Conservation (phyloP, 2,797 vertebrate species). For the Alcedo quadribrachys region DNA sequence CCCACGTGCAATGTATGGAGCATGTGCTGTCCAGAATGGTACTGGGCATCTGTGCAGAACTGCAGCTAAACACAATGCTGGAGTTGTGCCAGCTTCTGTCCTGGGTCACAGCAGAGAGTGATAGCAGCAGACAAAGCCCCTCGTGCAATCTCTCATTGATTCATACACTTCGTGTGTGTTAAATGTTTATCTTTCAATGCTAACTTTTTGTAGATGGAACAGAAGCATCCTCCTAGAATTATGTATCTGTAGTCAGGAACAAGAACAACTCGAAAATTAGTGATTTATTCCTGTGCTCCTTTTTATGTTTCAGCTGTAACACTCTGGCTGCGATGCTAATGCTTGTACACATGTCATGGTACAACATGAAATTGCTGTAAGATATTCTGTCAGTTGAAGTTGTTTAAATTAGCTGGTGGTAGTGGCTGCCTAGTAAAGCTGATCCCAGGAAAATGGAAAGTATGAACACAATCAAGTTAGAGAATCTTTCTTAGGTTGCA, state of each 20-base stretch:
- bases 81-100: slow-evolving; percentile 20
- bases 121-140: slow-evolving; percentile 7
- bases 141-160: neutral
- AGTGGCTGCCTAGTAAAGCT: neutral
- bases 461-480: neutral
- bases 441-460: neutral
- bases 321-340: neutral
- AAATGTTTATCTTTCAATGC: neutral
- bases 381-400: slow-evolving; percentile 8
- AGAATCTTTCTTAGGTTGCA: neutral
- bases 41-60: slow-evolving; percentile 3
- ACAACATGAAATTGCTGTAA: slow-evolving; percentile 3
- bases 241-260: neutral
- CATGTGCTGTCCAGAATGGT: neutral
- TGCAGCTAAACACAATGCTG: slow-evolving; percentile 20
- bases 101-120: neutral
- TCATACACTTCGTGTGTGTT: neutral
- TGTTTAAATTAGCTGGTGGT: slow-evolving; percentile 34
- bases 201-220: neutral
- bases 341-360: slow-evolving; percentile 1
- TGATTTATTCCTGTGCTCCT: slow-evolving; percentile 20
- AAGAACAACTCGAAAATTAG: slow-evolving; percentile 15
- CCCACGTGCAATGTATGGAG: neutral
- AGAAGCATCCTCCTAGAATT: neutral
- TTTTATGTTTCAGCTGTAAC: slow-evolving; percentile 24